Percentiles rank a stretch among this genome's conserved stretches.
Conservation (phyloP, 2,113 vertebrate species). For the Toxostoma redivivum region DNA sequence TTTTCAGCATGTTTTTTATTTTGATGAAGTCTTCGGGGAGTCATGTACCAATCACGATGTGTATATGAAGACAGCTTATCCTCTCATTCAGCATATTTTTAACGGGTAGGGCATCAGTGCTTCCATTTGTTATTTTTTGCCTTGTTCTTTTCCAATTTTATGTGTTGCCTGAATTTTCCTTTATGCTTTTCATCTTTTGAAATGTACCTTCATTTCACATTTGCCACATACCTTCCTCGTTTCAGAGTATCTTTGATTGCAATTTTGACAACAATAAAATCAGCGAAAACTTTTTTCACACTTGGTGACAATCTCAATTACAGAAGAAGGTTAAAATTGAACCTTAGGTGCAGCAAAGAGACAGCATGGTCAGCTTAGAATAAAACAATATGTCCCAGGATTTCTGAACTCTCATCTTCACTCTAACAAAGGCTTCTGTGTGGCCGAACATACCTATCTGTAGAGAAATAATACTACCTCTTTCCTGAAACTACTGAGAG, state of each 20-base stretch:
- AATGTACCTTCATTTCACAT: neutral
- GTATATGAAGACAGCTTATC: conserved; percentile 85
- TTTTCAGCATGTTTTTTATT: conserved; percentile 91
- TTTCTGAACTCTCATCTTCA: neutral
- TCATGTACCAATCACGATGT: conserved; percentile 85
- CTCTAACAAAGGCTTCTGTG: neutral
- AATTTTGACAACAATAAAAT: neutral
- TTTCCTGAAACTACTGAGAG: neutral
- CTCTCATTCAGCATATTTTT: conserved; percentile 91
- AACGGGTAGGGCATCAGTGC: conserved; percentile 75
- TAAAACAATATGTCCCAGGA: neutral
- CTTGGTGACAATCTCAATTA: neutral
- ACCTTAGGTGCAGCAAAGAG: neutral
- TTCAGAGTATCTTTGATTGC: neutral
- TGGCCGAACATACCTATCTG: neutral
- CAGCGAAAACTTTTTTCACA: neutral
- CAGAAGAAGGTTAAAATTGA: neutral
- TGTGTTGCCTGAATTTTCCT: neutral
- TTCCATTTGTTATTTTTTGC: conserved; percentile 28
- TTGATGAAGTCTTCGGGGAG: conserved; percentile 92
- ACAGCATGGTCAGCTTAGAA: neutral
- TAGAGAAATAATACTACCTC: neutral
- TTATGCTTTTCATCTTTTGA: neutral
- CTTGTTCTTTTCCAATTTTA: conserved; percentile 8
- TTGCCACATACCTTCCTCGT: neutral